A percentile compares a stretch with the other conserved stretches of the same genome.
Evolutionary conservation across 2,888 invertebrate species (phyloP).

Genomic region (Cephus nigrinus): DNA sequence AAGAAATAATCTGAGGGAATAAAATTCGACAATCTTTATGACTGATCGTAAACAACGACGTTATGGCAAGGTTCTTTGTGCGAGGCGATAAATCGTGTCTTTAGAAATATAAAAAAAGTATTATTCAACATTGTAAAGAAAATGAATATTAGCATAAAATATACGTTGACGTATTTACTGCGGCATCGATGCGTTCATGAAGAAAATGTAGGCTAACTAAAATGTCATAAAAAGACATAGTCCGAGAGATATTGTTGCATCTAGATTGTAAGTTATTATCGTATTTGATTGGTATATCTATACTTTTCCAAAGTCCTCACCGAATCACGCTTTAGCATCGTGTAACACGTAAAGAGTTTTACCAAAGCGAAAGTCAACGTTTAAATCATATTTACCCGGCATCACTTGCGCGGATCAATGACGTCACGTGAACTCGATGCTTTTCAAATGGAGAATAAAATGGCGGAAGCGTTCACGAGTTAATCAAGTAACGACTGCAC

Average conservation of each 20-base stretch:
- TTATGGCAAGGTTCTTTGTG: too few relatives aligned
- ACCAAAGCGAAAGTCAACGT: neutral
- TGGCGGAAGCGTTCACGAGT: too few relatives aligned
- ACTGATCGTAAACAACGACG: neutral
- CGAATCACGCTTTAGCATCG: neutral
- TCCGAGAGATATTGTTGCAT: neutral
- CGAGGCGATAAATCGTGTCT: too few relatives aligned
- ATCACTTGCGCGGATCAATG: too few relatives aligned
- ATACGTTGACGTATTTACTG: neutral
- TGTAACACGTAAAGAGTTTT: neutral
- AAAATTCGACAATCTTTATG: neutral
- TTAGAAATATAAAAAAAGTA: too few relatives aligned
- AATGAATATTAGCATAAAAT: too few relatives aligned
- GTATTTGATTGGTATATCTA: neutral
- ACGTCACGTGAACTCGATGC: too few relatives aligned
- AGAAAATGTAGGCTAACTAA: neutral
- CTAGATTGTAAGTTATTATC: neutral
- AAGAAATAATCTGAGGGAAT: neutral
- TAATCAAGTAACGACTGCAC: neutral
- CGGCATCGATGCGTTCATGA: too few relatives aligned
- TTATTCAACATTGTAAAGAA: neutral
- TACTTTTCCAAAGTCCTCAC: neutral
- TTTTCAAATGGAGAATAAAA: too few relatives aligned
- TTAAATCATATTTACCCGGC: neutral
- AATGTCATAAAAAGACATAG: neutral